Evolutionary conservation across 2,888 invertebrate genomes (phyloP), one percentile per base, ranked within the genome.

Genomic region (Sminthurides aquaticus): DNA sequence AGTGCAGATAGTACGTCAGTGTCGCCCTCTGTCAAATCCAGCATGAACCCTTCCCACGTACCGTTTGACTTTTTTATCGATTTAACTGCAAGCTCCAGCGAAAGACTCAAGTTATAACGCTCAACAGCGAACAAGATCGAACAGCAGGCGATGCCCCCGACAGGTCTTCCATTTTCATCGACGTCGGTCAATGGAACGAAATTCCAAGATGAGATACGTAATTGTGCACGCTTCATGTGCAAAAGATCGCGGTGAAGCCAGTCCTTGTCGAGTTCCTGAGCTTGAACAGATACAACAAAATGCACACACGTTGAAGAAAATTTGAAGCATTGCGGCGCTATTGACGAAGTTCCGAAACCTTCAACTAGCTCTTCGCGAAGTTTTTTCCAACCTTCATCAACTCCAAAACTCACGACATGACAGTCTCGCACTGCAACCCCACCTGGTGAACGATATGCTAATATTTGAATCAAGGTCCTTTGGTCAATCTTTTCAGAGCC

Each of bases 21-120:
- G 52, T 52, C 52, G 20, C 52, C 52, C 11, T 5, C 52, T 15
- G 52, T 52, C 52, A 52, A 22, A 20, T 52, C 52, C 11, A 15
- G 52, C 52, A 52, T 52, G 52, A 52, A 52, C 20, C 52, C 52
- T 52, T 52, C 52, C 52, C 52, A 52, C 11, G 52, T 52, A 5
- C 52, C 52, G 52, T 8, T 20, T 15, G 52, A 52, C 52, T 52
- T 52, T 52, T 52, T 8, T 8, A 52, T 52, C 5, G 52, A 15
- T 52, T 52, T 52, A 5, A 52, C 18, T 5, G 20, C 8, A 5
- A 52, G 52, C 20, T 52, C 52, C 11, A 52, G 3, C 5, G 8
- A 18, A 5, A 22, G 5, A 20, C 52, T 52, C 5, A 52, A 20
- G 52, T 52, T 52, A 20, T 52, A 52, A 5, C 20, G 8, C 52